A percentile compares a stretch with the other conserved stretches of the same genome.
Evolutionary conservation across 2,888 invertebrate genomes (phyloP).

Genomic region (Bedellia somnulentella): DNA sequence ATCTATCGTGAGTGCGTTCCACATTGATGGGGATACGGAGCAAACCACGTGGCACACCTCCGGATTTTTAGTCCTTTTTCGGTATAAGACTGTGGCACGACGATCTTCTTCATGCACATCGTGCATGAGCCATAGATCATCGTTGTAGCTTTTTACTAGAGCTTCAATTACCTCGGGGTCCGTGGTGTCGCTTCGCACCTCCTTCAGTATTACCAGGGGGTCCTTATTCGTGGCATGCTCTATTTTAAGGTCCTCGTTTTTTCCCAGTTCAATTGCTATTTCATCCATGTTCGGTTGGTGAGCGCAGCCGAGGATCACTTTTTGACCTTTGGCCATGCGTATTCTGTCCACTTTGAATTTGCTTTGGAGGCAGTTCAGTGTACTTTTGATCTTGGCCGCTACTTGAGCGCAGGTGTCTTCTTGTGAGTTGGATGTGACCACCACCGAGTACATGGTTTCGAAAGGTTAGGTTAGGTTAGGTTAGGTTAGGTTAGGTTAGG

Average conservation of each 20-base stretch:
- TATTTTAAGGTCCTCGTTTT: constrained; percentile 3
- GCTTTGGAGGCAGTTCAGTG: constrained; percentile 5
- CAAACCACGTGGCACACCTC: constrained; percentile 2
- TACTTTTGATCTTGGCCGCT: constrained; percentile 1
- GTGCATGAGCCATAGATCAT: neutral
- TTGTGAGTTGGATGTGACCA: constrained; percentile 3
- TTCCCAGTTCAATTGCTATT: constrained; percentile 1
- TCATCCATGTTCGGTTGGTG: constrained; percentile 5
- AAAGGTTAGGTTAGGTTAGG: neutral
- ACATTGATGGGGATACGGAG: too few relatives aligned
- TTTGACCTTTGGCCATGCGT: constrained; percentile 7
- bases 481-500: neutral
- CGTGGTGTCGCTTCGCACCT: constrained; percentile 6
- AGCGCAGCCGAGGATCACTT: constrained; percentile 7
- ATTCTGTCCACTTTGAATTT: constrained; percentile 6
- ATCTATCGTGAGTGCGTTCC: too few relatives aligned
- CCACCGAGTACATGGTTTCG: constrained; percentile 5
- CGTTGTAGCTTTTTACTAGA: constrained; percentile 1
- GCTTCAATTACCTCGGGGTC: constrained; percentile 4
- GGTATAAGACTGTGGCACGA: neutral
- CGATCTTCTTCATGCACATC: neutral
- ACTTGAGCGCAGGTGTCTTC: constrained; percentile 7
- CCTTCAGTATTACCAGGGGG: constrained; percentile 8
- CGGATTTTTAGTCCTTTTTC: constrained; percentile 4
- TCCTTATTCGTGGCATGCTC: constrained; percentile 10